phyloP scores from a whole-genome alignment of 1,140 invertebrate species.

The Chlorops oryzae region DNA sequence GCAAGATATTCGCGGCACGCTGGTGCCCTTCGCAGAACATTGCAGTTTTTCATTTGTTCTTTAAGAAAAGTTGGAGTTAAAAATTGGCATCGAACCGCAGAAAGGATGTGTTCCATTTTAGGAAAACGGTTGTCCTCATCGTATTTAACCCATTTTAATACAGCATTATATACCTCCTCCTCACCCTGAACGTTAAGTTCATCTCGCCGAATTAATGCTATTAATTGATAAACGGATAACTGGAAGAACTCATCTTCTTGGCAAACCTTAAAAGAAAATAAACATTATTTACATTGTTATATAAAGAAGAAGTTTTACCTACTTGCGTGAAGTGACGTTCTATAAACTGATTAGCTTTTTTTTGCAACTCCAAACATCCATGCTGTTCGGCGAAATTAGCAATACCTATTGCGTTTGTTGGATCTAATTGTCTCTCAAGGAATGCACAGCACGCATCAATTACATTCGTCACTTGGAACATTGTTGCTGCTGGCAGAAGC shows the following conservation, averaged over 20 bases:
- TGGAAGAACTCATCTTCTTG: slow-evolving; percentile 87
- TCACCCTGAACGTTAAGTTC: slow-evolving; percentile 87
- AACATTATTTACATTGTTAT: neutral
- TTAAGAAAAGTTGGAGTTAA: slow-evolving; percentile 82
- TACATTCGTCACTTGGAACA: slow-evolving; percentile 88
- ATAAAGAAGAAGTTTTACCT: slow-evolving; percentile 10
- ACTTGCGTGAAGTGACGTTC: slow-evolving; percentile 83
- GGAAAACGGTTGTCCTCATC: slow-evolving; percentile 75
- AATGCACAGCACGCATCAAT: slow-evolving; percentile 87
- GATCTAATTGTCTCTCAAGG: slow-evolving; percentile 82
- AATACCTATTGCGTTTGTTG: slow-evolving; percentile 90
- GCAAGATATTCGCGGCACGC: slow-evolving; percentile 84
- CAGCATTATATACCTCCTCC: slow-evolving; percentile 84
- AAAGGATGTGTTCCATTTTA: slow-evolving; percentile 81
- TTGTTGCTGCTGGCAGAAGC: slow-evolving; percentile 82
- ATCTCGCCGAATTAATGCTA: slow-evolving; percentile 75
- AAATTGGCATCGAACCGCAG: slow-evolving; percentile 83
- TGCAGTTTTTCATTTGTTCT: slow-evolving; percentile 86
- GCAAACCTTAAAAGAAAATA: slow-evolving; percentile 58
- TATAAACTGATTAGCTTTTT: slow-evolving; percentile 84
- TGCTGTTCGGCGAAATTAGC: slow-evolving; percentile 88
- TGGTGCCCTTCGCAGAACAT: slow-evolving; percentile 77
- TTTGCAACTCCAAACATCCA: slow-evolving; percentile 73
- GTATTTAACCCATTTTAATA: slow-evolving; percentile 83
- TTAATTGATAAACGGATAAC: slow-evolving; percentile 69